Conservation (phyloP, 2,888 invertebrate species). For the Philhelius pedissequus region DNA sequence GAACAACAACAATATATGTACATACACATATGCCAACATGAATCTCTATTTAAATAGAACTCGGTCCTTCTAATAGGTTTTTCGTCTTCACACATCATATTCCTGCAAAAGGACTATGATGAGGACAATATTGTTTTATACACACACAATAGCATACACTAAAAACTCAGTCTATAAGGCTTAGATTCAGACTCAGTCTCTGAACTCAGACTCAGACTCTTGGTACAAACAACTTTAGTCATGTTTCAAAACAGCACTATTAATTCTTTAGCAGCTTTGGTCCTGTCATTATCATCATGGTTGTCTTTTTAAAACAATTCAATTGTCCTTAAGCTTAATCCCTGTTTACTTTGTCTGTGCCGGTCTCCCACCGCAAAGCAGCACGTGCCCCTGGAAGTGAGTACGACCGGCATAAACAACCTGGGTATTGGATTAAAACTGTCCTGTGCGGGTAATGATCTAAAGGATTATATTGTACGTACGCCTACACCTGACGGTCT, state of each 20-base stretch:
- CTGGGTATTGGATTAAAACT: constrained; percentile 14
- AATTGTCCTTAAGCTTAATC: constrained; percentile 52
- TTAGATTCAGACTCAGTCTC: too few relatives aligned
- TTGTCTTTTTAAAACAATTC: constrained; percentile 51
- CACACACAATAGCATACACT: not conserved
- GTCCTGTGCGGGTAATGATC: constrained; percentile 26
- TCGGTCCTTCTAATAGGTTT: constrained; percentile 37
- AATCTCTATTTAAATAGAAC: not conserved
- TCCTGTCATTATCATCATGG: constrained; percentile 45
- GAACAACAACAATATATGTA: not conserved
- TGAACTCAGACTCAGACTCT: too few relatives aligned
- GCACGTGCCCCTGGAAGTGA: constrained; percentile 1
- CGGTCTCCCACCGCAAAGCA: constrained; percentile 4
- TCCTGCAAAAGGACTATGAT: not conserved
- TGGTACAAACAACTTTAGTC: constrained; percentile 12
- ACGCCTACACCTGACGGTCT: constrained; percentile 20
- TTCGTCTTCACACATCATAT: constrained; percentile 43
- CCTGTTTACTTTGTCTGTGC: constrained; percentile 37
- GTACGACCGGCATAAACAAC: not conserved
- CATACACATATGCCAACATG: not conserved
- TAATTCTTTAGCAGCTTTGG: constrained; percentile 44
- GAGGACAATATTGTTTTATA: not conserved
- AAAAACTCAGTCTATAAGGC: too few relatives aligned
- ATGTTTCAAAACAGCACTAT: constrained; percentile 54
- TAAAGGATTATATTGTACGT: constrained; percentile 21